These are phyloP conservation scores for Phainopepla nitens DNA, from an alignment of 2,113 vertebrate genomes.

Conservation along the genomic window DNA sequence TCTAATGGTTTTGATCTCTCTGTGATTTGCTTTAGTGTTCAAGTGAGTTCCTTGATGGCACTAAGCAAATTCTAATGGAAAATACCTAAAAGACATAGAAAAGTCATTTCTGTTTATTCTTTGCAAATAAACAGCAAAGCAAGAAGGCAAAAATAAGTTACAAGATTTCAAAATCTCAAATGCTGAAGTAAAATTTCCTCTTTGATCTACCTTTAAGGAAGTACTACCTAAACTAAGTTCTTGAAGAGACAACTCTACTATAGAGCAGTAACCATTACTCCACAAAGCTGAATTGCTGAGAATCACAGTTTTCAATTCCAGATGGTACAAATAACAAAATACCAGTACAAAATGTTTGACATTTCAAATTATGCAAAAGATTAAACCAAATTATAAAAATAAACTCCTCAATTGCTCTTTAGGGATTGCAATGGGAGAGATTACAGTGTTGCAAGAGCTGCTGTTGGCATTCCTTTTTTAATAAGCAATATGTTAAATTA, in stretches of 20 bases:
- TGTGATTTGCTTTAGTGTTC: neutral
- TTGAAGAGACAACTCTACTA: neutral
- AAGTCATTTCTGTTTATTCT: neutral
- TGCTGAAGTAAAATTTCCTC: neutral
- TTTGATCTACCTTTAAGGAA: neutral
- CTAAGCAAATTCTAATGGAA: neutral
- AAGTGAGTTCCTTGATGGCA: neutral
- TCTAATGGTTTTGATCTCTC: neutral
- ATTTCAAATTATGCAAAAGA: neutral
- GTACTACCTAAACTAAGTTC: neutral
- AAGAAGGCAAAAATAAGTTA: neutral
- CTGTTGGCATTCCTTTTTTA: neutral
- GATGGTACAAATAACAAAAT: neutral
- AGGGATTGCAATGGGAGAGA: neutral
- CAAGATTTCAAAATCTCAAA: neutral
- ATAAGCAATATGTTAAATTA: neutral
- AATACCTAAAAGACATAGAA: neutral
- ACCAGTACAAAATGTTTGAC: neutral
- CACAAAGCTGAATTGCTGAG: neutral
- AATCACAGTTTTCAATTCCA: neutral
- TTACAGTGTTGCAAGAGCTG: neutral
- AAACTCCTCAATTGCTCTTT: neutral
- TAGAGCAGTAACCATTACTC: neutral
- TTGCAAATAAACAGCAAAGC: neutral
- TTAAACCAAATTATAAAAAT: neutral